Conservation (phyloP, 1,140 invertebrate species). For the Homarus americanus region DNA sequence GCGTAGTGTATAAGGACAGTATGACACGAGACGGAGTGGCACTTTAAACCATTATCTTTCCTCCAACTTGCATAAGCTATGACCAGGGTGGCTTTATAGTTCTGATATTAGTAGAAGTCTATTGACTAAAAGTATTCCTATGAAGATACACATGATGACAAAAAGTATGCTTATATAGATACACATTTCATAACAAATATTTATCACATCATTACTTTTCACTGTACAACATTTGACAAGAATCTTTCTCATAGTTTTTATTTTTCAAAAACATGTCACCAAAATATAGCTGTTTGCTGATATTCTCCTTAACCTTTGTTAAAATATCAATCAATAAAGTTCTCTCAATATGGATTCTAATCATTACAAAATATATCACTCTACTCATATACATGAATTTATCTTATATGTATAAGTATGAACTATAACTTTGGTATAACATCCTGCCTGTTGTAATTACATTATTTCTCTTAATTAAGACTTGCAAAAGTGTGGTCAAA, state of each 20-base stretch:
- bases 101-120: background rate
- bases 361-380: constrained; percentile 42
- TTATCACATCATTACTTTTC: constrained; percentile 24
- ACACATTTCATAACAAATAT: constrained; percentile 36
- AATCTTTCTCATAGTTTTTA: background rate
- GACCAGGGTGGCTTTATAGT: background rate
- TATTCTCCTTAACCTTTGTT: background rate
- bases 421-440: constrained; percentile 39
- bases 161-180: constrained; percentile 9
- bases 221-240: constrained; percentile 20
- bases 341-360: constrained; percentile 28
- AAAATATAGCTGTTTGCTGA: constrained; percentile 34
- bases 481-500: too few relatives aligned
- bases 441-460: too few relatives aligned
- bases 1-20: background rate
- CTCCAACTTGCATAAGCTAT: background rate
- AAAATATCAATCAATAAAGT: constrained; percentile 30
- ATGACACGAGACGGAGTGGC: background rate
- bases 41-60: background rate
- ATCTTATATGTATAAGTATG: constrained; percentile 27
- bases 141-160: constrained; percentile 3
- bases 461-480: too few relatives aligned
- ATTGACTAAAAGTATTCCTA: background rate
- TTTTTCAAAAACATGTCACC: constrained; percentile 19
- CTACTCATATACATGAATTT: constrained; percentile 33